phyloP scores from a whole-genome alignment of 2,888 invertebrate species.

The Stictocephala bisonia region DNA sequence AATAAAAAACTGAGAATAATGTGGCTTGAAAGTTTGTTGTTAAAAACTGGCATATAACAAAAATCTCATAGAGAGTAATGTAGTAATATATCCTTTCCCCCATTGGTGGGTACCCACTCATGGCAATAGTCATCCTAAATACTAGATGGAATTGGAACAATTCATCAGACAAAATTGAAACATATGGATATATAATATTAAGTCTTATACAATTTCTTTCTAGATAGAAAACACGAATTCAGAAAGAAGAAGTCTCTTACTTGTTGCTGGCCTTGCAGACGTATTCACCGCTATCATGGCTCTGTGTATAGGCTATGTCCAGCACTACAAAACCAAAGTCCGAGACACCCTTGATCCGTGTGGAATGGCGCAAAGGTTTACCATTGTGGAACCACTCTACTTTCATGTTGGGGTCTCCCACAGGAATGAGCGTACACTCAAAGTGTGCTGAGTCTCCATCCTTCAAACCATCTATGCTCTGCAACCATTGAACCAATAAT shows the following conservation, averaged over 20 bases:
- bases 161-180: neutral
- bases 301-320: constrained; percentile 94
- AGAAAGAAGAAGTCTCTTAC: constrained; percentile 59
- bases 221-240: neutral
- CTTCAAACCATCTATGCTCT: constrained; percentile 84
- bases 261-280: constrained; percentile 92
- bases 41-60: no score
- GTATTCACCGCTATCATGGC: constrained; percentile 93
- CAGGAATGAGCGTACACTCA: constrained; percentile 93
- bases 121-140: no score
- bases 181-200: neutral
- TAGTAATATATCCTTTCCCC: no score
- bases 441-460: constrained; percentile 96
- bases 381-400: constrained; percentile 99
- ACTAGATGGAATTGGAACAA: neutral
- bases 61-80: no score
- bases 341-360: constrained; percentile 91
- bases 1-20: no score
- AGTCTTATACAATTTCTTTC: neutral
- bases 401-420: constrained; percentile 92
- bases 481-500: no score
- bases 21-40: no score
- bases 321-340: constrained; percentile 96
- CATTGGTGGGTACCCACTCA: no score
- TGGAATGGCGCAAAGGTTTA: constrained; percentile 86